Base-by-base conservation (phyloP, 2,797 vertebrate genomes). In the Liasis olivaceus region DNA sequence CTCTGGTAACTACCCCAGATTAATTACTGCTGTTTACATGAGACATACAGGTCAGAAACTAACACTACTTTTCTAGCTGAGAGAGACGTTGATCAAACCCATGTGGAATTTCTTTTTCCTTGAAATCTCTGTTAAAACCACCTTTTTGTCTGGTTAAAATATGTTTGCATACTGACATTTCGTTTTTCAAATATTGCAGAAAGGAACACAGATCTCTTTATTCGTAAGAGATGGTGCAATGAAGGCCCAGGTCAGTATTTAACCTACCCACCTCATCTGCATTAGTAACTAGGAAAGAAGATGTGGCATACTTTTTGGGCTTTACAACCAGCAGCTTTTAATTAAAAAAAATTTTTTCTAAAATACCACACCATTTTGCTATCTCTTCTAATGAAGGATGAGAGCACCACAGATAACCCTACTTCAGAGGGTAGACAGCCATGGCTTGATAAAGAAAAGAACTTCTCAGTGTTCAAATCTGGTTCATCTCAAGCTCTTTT, bases 361-460 rank as follows among this genome's bases (percentile, higher is more conserved):
- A 93, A 85, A 91, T 24, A 22, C 90, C 28, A 17, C 85, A 91
- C 62, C 58, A 9, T 47, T 51, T 31, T 5, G 89, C 47, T 97
- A 96, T 96, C 95, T 94, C 72, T 93, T 85, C 94, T 84, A 58
- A 91, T 85, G 91, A 97, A 93, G 93, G 87, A 13, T 89, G 84
- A 77, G 89, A 92, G 95, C 60, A 86, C 91, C 93, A 88, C 91
- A 94, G 96, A 96, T 95, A 97, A 97, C 87, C 87, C 87, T 91
- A 64, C 91, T 93, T 94, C 0, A 0, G 1, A 88, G 58, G 24
- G 84, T 94, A 58, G 93, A 96, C 62, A 93, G 90, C 77, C 24
- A 89, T 90, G 66, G 91, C 91, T 93, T 92, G 96, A 97, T 96
- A 96, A 97, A 93, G 94, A 92, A 94, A 95, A 93, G 56, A 88